Evolutionary conservation across 2,888 invertebrate species (phyloP), one percentile per base, ranked within the genome.

Genomic region (Agrochola circellaris): DNA sequence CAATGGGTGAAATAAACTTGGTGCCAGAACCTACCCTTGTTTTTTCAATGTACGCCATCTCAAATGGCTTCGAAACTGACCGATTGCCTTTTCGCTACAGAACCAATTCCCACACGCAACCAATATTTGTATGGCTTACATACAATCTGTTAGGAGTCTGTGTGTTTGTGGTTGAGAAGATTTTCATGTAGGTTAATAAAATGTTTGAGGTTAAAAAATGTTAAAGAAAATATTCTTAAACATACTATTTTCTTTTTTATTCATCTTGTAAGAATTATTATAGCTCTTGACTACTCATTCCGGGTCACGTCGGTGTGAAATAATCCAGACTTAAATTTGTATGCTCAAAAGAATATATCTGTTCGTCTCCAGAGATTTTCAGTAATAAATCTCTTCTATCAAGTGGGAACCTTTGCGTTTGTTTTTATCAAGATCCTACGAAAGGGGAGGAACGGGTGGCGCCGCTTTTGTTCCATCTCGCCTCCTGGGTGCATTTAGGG

Each of bases 351-450:
- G 92, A 92, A 93, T 93, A 93, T 93, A 94, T 94, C 91, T 90
- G 90, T 89, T 88, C 86, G 85, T 90, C 94, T 91, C 93, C 71
- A 85, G 93, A 94, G 94, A 92, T 92, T 93, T 90, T 77, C 80
- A 89, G 94, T 89, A 94, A 95, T 95, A 95, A 95, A 95, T 95
- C 95, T 94, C 88, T 89, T 88, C 91, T 92, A 94, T 93, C 94
- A 91, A 90, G 88, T 90, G 88, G 89, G 90, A 91, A 92, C 86
- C 91, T 58, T 91, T 90, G 87, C 90, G 89, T 92, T 93, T 90
- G 88, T 92, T 93, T 93, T 94, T 95, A 94, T 94, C 94, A 92
- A 92, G 94, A 94, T 94, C 91, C 82, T 87, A 88, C 84, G 84
- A 79, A 80, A 67, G 78, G 75, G 81, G 83, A 84, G 81, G 62